phyloP scores from a whole-genome alignment of 2,797 vertebrate genomes.

The Parauchenoglanis ngamensis region DNA sequence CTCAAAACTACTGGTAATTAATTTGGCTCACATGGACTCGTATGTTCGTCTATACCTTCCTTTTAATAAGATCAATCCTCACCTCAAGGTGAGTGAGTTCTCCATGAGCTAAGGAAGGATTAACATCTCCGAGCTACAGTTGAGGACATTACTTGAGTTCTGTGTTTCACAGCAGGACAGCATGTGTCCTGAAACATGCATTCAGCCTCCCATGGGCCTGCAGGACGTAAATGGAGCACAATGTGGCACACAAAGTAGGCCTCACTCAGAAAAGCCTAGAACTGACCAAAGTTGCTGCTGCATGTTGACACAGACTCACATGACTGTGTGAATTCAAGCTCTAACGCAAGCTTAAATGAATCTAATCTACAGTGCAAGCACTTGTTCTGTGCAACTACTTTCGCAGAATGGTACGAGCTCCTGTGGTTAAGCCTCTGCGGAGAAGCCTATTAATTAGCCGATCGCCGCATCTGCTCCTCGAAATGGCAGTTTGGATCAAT shows the following conservation, averaged over 20 bases:
- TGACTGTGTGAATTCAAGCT: background rate
- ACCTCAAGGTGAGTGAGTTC: background rate
- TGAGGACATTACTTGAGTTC: slow-evolving; percentile 31
- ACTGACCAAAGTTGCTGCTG: slow-evolving; percentile 14
- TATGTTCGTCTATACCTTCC: background rate
- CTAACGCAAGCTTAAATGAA: background rate
- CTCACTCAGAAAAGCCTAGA: background rate
- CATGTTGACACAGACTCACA: background rate
- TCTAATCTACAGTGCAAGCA: background rate
- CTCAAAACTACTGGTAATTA: background rate
- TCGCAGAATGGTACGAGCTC: background rate
- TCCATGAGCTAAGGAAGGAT: slow-evolving; percentile 14
- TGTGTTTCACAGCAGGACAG: slow-evolving; percentile 22
- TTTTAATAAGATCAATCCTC: slow-evolving; percentile 24
- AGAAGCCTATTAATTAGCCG: slow-evolving; percentile 69
- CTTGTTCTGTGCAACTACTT: background rate
- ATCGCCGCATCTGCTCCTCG: slow-evolving; percentile 60
- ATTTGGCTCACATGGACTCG: background rate
- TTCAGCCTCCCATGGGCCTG: background rate
- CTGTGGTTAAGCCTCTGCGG: slow-evolving; percentile 29
- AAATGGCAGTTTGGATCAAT: slow-evolving; percentile 69
- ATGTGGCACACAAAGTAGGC: background rate
- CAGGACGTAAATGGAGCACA: background rate
- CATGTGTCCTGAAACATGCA: slow-evolving; percentile 27
- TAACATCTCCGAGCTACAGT: background rate